Evolutionary conservation across 2,113 vertebrate species (phyloP), one percentile per base, ranked within the genome.

Genomic region (Oophaga pumilio): DNA sequence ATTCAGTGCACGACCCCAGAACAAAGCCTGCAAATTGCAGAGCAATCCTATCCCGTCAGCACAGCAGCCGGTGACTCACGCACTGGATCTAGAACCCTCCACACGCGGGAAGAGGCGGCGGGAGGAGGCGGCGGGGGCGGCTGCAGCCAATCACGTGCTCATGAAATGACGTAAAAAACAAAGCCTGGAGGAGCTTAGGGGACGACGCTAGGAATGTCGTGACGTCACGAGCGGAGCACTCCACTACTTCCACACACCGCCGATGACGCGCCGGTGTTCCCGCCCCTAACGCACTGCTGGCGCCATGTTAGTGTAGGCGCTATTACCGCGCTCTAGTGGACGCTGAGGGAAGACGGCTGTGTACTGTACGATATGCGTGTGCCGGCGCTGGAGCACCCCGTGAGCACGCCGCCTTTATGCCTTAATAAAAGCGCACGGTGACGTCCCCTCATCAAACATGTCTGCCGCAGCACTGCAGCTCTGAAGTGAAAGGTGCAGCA

Each of bases 51-150:
- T n/a, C 3, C 22, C 76, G 59, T 26, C 14, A 18, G 1, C 10
- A 6, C 76, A 79, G 53, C 10, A n/a, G 10, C 24, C 15, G 14
- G 28, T 76, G 52, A 85, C 52, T 85, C 83, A 85, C 24, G 8
- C 53, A 66, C 49, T 33, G 18, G 24, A 22, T 62, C 57, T 66
- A 60, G 18, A 82, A 64, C 43, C 43, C 18, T 82, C 26, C 4
- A 28, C 17, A 14, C 59, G 60, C 85, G 85, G 85, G 85, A 86
- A n/a, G n/a, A n/a, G n/a, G n/a, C n/a, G n/a, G 33, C 33, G 33
- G 33, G 33, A 43, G 33, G 33, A 43, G 33, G 33, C 33, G 5
- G 33, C 33, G 33, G 33, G 60, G 17, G 15, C 4, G 6, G 60
- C 26, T 12, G 18, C 33, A 60, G 79, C 6, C 11, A 22, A 24